Conservation (phyloP, 2,888 invertebrate species). For the Chrysomela aeneicollis region DNA sequence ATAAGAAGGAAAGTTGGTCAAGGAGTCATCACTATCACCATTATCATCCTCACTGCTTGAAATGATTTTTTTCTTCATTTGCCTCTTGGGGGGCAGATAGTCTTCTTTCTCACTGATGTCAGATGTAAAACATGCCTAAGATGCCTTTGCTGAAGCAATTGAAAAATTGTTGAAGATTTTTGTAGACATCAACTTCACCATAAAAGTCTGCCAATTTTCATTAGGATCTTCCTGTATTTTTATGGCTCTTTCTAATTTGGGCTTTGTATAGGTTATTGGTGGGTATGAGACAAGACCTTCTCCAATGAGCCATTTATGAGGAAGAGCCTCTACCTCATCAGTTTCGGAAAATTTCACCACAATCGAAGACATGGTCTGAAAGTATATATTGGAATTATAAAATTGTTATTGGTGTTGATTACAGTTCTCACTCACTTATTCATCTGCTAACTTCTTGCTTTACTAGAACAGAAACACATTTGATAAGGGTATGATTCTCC, state of each 20-base stretch:
- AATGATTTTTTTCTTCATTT: background rate
- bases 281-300: too few relatives aligned
- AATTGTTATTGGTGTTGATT: background rate
- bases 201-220: slow-evolving; percentile 5
- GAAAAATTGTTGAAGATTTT: slow-evolving; percentile 3
- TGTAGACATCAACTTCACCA: slow-evolving; percentile 9
- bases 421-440: background rate
- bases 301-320: slow-evolving; percentile 1
- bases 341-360: slow-evolving; percentile 6
- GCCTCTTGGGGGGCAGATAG: slow-evolving; percentile 3
- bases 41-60: slow-evolving; percentile 8
- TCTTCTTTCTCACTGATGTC: slow-evolving; percentile 5
- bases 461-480: too few relatives aligned
- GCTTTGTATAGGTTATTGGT: background rate
- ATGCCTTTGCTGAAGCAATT: slow-evolving; percentile 8
- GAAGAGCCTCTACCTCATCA: slow-evolving; percentile 10
- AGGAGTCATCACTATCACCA: slow-evolving; percentile 6
- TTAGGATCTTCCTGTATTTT: slow-evolving; percentile 2
- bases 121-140: slow-evolving; percentile 1
- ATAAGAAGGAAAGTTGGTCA: background rate
- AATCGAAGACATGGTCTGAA: slow-evolving; percentile 9
- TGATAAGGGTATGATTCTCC: too few relatives aligned
- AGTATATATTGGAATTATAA: background rate
- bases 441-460: background rate
- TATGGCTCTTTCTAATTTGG: too few relatives aligned